Conservation (phyloP, 2,888 invertebrate species). For the Melieria omissa region DNA sequence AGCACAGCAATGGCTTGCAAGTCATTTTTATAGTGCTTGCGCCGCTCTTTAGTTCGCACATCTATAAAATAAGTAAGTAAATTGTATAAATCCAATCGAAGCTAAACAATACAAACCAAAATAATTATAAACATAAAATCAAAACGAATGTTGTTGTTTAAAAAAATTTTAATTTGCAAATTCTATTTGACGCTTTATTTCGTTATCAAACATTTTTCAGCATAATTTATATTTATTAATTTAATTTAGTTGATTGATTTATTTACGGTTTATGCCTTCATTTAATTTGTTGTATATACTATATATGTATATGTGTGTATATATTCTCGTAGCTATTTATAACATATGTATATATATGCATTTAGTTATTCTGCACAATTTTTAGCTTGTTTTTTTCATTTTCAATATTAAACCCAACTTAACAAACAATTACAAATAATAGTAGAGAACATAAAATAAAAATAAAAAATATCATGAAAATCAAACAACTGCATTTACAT, state of each 20-base stretch:
- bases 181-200: conserved; percentile 37
- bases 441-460: conserved; percentile 38
- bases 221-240: conserved; percentile 43
- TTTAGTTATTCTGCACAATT: not conserved
- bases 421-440: conserved; percentile 47
- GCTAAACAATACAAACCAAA: conserved; percentile 15
- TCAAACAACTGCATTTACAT: too few species aligned
- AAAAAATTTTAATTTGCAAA: conserved; percentile 23
- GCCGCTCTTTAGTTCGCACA: too few species aligned
- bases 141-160: conserved; percentile 19
- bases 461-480: too few species aligned
- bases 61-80: too few species aligned
- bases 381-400: too few species aligned
- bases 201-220: conserved; percentile 47
- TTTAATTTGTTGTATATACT: conserved; percentile 41
- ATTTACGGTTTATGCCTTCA: conserved; percentile 15
- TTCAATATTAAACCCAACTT: conserved; percentile 56
- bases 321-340: conserved; percentile 47
- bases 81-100: too few species aligned
- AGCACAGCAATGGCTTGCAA: too few species aligned
- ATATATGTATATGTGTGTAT: conserved; percentile 49
- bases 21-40: too few species aligned
- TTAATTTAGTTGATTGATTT: conserved; percentile 35
- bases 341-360: conserved; percentile 48
- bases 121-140: conserved; percentile 22